Percentiles rank a stretch among this genome's conserved stretches.
Conservation (phyloP, 2,113 vertebrate genomes). For the Sebastes fasciatus region DNA sequence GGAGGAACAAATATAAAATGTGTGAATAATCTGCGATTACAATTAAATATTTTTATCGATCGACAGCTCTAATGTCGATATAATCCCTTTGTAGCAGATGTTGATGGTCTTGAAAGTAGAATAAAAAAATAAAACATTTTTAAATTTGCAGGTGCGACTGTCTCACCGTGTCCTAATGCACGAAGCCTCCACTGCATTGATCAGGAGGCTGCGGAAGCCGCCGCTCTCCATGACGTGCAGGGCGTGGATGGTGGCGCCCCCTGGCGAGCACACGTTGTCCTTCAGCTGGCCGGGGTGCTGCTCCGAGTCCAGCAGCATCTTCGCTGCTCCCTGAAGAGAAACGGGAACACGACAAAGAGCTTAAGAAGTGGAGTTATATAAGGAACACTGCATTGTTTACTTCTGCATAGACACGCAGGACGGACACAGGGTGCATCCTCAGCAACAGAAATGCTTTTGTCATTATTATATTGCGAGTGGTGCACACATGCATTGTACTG, state of each 20-base stretch:
- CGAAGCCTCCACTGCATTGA: slow-evolving; percentile 97
- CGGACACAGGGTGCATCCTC: not conserved
- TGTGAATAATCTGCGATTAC: no score
- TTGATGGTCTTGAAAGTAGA: not conserved
- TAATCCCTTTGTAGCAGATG: not conserved
- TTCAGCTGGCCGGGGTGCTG: slow-evolving; percentile 97
- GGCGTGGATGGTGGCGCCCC: slow-evolving; percentile 97
- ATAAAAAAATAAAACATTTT: not conserved
- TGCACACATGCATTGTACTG: not conserved
- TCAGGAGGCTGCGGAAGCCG: slow-evolving; percentile 96
- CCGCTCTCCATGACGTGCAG: slow-evolving; percentile 96
- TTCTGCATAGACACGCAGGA: not conserved
- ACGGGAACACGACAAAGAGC: not conserved
- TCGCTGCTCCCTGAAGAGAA: slow-evolving; percentile 91
- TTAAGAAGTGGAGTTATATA: not conserved
- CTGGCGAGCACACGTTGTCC: slow-evolving; percentile 96
- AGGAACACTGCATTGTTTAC: not conserved
- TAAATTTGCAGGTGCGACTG: not conserved
- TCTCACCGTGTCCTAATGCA: slow-evolving; percentile 89
- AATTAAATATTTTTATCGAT: no score
- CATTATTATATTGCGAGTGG: not conserved
- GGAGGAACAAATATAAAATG: no score
- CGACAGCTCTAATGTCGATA: not conserved
- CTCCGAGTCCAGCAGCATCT: slow-evolving; percentile 96
- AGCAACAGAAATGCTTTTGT: not conserved